phyloP scores from a whole-genome alignment of 1,140 invertebrate genomes.

The Spodoptera frugiperda region DNA sequence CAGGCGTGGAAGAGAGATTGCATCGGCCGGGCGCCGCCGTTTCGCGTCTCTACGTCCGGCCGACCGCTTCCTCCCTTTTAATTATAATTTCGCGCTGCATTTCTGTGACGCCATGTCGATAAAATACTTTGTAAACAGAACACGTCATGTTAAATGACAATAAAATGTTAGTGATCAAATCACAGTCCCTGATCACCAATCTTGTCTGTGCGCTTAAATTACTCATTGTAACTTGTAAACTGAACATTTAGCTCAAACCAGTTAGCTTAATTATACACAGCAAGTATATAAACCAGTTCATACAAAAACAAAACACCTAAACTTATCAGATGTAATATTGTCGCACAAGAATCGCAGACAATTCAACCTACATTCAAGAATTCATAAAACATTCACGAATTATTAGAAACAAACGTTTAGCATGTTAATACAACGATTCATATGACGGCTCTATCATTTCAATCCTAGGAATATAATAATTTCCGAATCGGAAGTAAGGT shows the following conservation, averaged over 20 bases:
- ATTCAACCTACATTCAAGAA: conserved; percentile 66
- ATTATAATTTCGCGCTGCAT: conserved; percentile 68
- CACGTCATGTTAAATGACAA: conserved; percentile 33
- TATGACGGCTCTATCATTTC: conserved; percentile 74
- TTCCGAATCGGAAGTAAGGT: conserved; percentile 86
- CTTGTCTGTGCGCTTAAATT: conserved; percentile 4
- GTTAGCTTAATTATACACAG: background rate
- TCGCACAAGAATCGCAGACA: conserved; percentile 52
- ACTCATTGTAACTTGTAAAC: background rate
- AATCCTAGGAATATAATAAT: conserved; percentile 80
- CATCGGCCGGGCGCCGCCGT: conserved; percentile 77
- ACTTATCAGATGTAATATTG: conserved; percentile 42
- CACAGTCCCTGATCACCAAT: background rate
- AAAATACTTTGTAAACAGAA: conserved; percentile 40
- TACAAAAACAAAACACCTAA: conserved; percentile 31
- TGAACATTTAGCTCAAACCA: conserved; percentile 3
- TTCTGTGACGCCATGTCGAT: conserved; percentile 55
- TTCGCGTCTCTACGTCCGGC: conserved; percentile 74
- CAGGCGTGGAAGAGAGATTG: conserved; percentile 72
- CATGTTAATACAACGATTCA: conserved; percentile 69
- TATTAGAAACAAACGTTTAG: conserved; percentile 68
- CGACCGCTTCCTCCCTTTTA: conserved; percentile 75
- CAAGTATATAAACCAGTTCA: conserved; percentile 23
- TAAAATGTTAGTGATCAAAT: conserved; percentile 29
- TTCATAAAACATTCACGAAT: conserved; percentile 72